Base-by-base conservation (phyloP, 2,113 vertebrate genomes). In the Siniperca knerii region DNA sequence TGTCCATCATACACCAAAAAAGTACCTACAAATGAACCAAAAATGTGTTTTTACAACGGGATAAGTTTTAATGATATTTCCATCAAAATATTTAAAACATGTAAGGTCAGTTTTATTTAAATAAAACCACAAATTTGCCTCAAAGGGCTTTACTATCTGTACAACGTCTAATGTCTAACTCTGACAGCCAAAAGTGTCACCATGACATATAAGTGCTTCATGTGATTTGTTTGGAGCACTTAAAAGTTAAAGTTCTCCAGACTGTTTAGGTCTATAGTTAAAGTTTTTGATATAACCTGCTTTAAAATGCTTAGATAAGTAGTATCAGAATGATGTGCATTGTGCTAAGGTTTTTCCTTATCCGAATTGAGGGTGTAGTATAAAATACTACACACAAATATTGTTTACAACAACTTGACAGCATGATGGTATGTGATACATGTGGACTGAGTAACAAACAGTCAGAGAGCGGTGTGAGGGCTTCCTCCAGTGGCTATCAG, bases 371-470 rank as follows among this genome's bases (percentile, higher is more conserved):
- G 2, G 48, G 46, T 21, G 15, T 21, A 44, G 48, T 16, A 29
- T 29, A 29, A 29, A 29, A 29, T 29, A 29, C 29, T 52, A 20
- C 16, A 13, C n/a, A 55, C 57, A 80, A 81, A 44, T 58, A 70
- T 6, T 65, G 70, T 64, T 79, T 66, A 75, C 81, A 83, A 25
- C 64, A 62, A 0, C 64, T 11, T 68, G 62, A 76, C 77, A 77
- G 66, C 8, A 16, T 65, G 4, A 79, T 82, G n/a, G 0, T 68
- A 11, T 58, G 60, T 82, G 77, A 73, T 77, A 42, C 35, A 81
- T 81, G 75, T 84, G 29, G 25, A 25, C 42, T 71, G 4, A 50
- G 35, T 50, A 11, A 35, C 2, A 74, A 58, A 76, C 21, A n/a
- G 55, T 5, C n/a, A 23, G 9, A 50, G 65, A 52, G 15, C 57